These are phyloP conservation scores for Rhabdophis nuchalis DNA, from an alignment of 2,797 vertebrate species.

Conservation along the genomic window DNA sequence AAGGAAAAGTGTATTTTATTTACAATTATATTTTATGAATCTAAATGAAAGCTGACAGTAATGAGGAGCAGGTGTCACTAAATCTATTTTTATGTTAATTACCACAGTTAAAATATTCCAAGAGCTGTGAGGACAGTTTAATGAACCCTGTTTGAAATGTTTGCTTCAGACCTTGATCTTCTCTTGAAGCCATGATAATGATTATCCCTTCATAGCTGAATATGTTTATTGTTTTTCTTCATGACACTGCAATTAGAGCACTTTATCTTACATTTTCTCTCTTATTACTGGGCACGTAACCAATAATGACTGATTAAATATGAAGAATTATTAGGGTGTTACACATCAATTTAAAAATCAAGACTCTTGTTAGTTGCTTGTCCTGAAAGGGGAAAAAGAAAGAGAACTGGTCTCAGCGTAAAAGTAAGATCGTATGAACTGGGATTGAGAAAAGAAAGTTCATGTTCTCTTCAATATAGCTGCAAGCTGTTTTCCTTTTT, in stretches of 20 bases:
- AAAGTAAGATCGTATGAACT: conserved; percentile 32
- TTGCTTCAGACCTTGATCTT: conserved; percentile 57
- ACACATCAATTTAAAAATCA: conserved; percentile 49
- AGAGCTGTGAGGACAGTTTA: conserved; percentile 65
- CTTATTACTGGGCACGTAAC: conserved; percentile 24
- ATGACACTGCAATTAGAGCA: conserved; percentile 55
- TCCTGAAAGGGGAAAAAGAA: not conserved
- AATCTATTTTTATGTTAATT: conserved; percentile 72
- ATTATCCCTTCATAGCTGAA: conserved; percentile 54
- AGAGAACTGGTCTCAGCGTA: conserved; percentile 39
- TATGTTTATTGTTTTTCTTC: conserved; percentile 60
- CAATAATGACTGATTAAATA: conserved; percentile 55
- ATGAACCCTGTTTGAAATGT: conserved; percentile 71
- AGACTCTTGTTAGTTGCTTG: conserved; percentile 28
- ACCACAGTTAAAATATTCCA: conserved; percentile 61
- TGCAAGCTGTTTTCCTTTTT: not conserved
- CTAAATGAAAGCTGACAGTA: conserved; percentile 64
- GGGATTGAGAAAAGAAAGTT: conserved; percentile 23
- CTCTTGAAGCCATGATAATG: conserved; percentile 53
- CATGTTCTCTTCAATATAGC: conserved; percentile 16
- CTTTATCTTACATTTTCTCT: conserved; percentile 37
- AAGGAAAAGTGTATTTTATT: conserved; percentile 67
- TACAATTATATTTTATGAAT: conserved; percentile 67
- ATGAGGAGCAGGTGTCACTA: conserved; percentile 64
- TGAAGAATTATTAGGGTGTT: conserved; percentile 38